A percentile compares a stretch with the other conserved stretches of the same genome.
Conservation (phyloP, 2,113 vertebrate genomes). For the Anarhynchus alexandrinus region DNA sequence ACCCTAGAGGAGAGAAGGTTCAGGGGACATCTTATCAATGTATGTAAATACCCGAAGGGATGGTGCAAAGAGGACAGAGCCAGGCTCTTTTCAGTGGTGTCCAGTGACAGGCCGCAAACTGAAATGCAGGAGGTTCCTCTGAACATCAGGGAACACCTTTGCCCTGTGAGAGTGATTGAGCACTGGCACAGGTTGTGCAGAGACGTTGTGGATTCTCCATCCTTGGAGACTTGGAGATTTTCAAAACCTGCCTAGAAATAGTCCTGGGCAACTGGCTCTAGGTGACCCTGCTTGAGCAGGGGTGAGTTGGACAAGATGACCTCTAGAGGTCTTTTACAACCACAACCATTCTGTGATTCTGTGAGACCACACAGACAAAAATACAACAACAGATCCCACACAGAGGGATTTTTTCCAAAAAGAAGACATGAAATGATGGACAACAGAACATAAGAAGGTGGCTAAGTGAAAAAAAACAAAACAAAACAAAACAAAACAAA, state of each 20-base stretch:
- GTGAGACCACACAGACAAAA: not conserved
- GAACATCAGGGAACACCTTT: too few relatives aligned
- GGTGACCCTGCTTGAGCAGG: not conserved
- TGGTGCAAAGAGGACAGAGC: not conserved
- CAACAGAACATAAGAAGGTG: not conserved
- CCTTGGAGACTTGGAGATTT: not conserved
- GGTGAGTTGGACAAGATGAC: not conserved
- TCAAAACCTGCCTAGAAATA: not conserved
- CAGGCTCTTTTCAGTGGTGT: too few relatives aligned
- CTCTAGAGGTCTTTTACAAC: not conserved
- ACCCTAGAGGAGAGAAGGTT: not conserved
- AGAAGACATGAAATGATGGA: not conserved
- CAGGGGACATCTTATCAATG: accelerated
- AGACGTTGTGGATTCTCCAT: not conserved
- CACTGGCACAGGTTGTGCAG: not conserved
- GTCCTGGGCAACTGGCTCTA: not conserved
- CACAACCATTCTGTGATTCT: not conserved
- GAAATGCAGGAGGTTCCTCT: too few relatives aligned
- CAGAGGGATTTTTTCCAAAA: not conserved
- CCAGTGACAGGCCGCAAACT: too few relatives aligned
- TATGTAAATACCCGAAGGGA: not conserved
- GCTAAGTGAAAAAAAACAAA: not conserved
- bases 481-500: too few relatives aligned
- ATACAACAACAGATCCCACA: not conserved
- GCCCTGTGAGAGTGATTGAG: too few relatives aligned